These are phyloP conservation scores for Trogon surrucura DNA, from an alignment of 2,113 vertebrate species.

Conservation along the genomic window DNA sequence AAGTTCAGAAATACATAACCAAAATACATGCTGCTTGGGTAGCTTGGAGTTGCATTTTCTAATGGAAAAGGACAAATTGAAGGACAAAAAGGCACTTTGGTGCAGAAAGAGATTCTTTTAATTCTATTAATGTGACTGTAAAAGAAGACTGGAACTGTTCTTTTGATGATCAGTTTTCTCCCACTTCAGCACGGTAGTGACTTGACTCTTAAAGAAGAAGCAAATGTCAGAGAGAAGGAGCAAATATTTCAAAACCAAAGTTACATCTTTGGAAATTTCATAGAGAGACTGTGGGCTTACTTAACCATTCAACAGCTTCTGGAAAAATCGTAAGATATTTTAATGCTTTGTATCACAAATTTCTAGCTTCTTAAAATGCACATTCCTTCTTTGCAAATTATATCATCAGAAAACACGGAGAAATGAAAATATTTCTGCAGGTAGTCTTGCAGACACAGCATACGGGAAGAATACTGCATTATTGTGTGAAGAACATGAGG, in stretches of 20 bases:
- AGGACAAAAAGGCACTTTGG: not conserved
- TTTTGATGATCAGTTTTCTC: not conserved
- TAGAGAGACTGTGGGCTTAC: constrained; percentile 92
- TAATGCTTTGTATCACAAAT: not conserved
- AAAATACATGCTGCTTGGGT: not conserved
- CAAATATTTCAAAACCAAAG: constrained; percentile 60
- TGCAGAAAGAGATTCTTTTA: not conserved
- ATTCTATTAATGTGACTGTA: not conserved
- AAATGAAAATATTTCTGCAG: not conserved
- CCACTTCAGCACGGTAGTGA: constrained; percentile 53
- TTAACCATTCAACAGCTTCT: constrained; percentile 91
- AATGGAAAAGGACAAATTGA: not conserved
- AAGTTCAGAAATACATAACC: not conserved
- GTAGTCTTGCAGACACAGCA: not conserved
- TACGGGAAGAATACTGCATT: not conserved
- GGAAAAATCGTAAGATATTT: constrained; percentile 80
- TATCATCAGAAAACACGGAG: not conserved
- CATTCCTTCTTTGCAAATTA: not conserved
- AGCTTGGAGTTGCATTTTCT: not conserved
- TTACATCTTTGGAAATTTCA: constrained; percentile 78
- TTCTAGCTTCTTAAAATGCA: not conserved
- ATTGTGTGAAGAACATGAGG: not conserved
- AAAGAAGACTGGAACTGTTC: not conserved
- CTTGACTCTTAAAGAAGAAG: constrained; percentile 72
- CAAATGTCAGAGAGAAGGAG: constrained; percentile 61